phyloP scores from a whole-genome alignment of 2,888 invertebrate species.

The Cheilosia impressa region DNA sequence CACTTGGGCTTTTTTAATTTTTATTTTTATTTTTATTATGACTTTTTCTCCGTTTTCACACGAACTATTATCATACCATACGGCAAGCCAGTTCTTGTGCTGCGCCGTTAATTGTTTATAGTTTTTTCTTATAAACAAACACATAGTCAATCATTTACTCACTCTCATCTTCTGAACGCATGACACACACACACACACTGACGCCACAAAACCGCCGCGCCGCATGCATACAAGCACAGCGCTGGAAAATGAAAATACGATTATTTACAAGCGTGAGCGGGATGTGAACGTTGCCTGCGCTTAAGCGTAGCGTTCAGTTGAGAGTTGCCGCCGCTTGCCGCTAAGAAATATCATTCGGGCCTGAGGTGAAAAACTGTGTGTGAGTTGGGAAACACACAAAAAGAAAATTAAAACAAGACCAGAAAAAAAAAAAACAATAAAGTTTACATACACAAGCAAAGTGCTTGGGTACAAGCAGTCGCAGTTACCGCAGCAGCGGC shows the following conservation, averaged over 20 bases:
- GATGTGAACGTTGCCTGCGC: conserved; percentile 9
- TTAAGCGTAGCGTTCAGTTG: neutral
- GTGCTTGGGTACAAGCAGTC: too few relatives aligned
- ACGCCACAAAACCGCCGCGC: neutral
- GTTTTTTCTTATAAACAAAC: conserved; percentile 36
- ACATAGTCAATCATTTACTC: conserved; percentile 18
- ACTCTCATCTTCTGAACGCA: neutral
- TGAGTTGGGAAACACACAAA: too few relatives aligned
- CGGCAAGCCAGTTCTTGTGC: conserved; percentile 9
- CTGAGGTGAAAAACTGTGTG: conserved; percentile 16
- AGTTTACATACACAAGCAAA: too few relatives aligned
- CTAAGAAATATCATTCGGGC: neutral
- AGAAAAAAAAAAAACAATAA: too few relatives aligned
- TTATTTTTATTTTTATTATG: neutral
- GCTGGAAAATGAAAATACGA: neutral
- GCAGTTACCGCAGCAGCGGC: too few relatives aligned
- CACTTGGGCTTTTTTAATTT: conserved; percentile 16
- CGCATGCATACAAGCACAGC: neutral
- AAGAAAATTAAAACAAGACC: too few relatives aligned
- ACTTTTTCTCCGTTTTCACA: conserved; percentile 6
- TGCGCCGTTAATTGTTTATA: conserved; percentile 45
- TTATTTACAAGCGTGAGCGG: conserved; percentile 21
- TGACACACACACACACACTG: neutral
- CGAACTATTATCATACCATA: neutral
- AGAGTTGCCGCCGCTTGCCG: neutral